phyloP scores from a whole-genome alignment of 2,888 invertebrate genomes.

The Melanargia galathea region DNA sequence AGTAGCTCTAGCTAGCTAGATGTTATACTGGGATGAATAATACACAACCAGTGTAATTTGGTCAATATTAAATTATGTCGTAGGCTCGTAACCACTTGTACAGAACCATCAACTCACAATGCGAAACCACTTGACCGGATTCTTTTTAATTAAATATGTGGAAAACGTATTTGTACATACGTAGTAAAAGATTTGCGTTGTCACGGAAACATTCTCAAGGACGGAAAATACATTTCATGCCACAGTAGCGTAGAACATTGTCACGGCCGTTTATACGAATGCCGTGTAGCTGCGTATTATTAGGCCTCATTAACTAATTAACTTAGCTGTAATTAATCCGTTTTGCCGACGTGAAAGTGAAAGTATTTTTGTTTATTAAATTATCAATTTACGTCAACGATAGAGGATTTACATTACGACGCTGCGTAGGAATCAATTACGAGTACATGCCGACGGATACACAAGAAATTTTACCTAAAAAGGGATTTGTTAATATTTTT shows the following conservation, averaged over 20 bases:
- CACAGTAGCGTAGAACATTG: constrained; percentile 14
- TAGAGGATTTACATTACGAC: not conserved
- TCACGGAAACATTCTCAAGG: constrained; percentile 46
- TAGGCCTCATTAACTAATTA: constrained; percentile 21
- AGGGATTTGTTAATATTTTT: no score
- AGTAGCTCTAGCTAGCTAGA: no score
- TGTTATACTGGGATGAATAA: no score
- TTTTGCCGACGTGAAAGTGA: constrained; percentile 6
- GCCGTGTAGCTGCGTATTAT: constrained; percentile 19
- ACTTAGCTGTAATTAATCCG: constrained; percentile 16
- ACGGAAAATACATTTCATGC: constrained; percentile 28
- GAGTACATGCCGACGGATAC: no score
- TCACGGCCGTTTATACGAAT: constrained; percentile 24
- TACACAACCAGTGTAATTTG: no score
- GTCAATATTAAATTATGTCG: no score
- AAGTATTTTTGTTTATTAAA: constrained; percentile 1
- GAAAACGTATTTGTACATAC: constrained; percentile 18
- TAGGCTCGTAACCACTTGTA: not conserved
- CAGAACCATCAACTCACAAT: not conserved
- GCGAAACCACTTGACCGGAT: constrained; percentile 4
- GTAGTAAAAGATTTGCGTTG: constrained; percentile 28
- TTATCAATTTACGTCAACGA: not conserved
- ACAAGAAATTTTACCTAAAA: no score
- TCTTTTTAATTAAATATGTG: constrained; percentile 27
- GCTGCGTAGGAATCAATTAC: not conserved